phyloP scores from a whole-genome alignment of 2,888 invertebrate genomes.

The Lepeophtheirus nordmannii region DNA sequence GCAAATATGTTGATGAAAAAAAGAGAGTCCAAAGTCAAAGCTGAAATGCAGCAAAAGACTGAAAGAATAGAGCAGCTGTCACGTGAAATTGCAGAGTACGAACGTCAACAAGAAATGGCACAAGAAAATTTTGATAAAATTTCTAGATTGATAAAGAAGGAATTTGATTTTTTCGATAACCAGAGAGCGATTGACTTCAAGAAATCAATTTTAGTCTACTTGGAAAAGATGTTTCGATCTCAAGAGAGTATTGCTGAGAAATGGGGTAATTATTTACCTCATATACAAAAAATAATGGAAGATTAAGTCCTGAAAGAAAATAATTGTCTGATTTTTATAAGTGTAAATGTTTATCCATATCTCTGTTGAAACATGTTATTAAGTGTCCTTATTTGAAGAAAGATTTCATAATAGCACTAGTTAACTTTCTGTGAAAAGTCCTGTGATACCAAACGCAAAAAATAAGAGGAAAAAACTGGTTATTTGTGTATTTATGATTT shows the following conservation, averaged over 20 bases:
- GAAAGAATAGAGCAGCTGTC: constrained; percentile 49
- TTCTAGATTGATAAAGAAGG: constrained; percentile 80
- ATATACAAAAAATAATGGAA: constrained; percentile 14
- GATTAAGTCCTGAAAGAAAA: background rate
- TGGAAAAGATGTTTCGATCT: constrained; percentile 82
- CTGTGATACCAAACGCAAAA: constrained; percentile 6
- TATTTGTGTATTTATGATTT: constrained; percentile 7
- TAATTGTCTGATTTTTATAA: too few species aligned
- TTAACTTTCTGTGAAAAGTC: background rate
- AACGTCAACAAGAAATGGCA: constrained; percentile 49
- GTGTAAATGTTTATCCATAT: too few species aligned
- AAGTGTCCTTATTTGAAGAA: constrained; percentile 2
- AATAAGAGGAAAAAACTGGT: constrained; percentile 1
- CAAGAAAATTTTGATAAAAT: constrained; percentile 92
- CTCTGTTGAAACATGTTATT: background rate
- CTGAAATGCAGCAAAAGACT: constrained; percentile 69
- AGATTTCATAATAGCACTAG: background rate
- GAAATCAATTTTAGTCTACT: constrained; percentile 67
- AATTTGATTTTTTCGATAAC: constrained; percentile 79
- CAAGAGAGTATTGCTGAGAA: constrained; percentile 63
- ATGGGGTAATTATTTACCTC: constrained; percentile 20
- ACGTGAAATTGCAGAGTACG: constrained; percentile 7
- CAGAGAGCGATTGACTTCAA: constrained; percentile 78
- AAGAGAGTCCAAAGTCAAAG: constrained; percentile 78
- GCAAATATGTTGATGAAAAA: constrained; percentile 84